Conservation (phyloP, 2,888 invertebrate genomes). For the Altica lythri region DNA sequence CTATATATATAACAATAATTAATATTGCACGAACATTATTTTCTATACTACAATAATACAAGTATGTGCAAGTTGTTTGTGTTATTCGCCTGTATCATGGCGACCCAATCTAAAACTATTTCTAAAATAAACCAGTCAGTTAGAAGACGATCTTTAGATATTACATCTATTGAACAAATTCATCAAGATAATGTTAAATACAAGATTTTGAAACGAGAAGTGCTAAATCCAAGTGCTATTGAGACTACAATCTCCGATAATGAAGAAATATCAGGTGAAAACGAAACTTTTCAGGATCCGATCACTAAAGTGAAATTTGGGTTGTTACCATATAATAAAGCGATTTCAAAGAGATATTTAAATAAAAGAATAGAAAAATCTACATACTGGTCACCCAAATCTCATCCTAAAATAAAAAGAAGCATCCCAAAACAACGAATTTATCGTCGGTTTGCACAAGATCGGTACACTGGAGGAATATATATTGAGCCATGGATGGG, state of each 20-base stretch:
- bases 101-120: constrained; percentile 2
- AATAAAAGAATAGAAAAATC: background rate
- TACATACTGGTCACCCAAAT: background rate
- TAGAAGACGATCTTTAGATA: constrained; percentile 9
- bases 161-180: constrained; percentile 1
- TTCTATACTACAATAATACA: background rate
- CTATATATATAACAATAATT: constrained; percentile 9
- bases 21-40: background rate
- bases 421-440: background rate
- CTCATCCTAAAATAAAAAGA: constrained; percentile 1
- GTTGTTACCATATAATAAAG: constrained; percentile 5
- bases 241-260: background rate
- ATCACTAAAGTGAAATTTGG: background rate
- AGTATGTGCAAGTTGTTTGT: constrained; percentile 17
- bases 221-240: constrained; percentile 5
- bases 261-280: background rate
- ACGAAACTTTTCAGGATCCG: background rate
- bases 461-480: constrained; percentile 16
- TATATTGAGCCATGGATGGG: constrained; percentile 19
- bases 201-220: background rate
- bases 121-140: background rate
- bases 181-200: background rate
- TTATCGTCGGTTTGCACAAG: constrained; percentile 19
- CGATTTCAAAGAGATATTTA: constrained; percentile 3
- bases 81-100: constrained; percentile 2